Percentiles rank a stretch among this genome's conserved stretches.
Evolutionary conservation across 2,797 vertebrate species (phyloP).

Genomic region (Vireo griseus): DNA sequence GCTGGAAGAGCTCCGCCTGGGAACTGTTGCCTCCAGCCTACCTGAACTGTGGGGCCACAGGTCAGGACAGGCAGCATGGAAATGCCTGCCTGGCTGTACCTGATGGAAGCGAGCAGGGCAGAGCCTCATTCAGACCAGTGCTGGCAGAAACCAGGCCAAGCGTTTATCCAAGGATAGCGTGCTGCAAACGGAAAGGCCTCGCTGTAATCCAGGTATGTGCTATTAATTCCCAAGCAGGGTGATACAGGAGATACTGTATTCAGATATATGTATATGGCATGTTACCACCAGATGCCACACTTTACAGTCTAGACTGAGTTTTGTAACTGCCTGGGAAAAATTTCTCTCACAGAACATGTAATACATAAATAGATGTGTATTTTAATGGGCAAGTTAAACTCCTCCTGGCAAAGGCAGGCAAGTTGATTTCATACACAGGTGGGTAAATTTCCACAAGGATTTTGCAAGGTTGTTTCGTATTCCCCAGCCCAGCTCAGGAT

Average conservation of each 20-base stretch:
- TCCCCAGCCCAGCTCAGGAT: neutral
- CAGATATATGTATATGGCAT: conserved; percentile 50
- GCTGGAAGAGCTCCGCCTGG: neutral
- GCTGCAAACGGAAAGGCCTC: neutral
- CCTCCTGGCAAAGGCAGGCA: conserved; percentile 60
- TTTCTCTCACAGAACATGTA: conserved; percentile 59
- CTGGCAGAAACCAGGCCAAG: neutral
- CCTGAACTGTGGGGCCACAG: neutral
- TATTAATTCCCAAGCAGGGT: neutral
- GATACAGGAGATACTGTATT: conserved; percentile 21
- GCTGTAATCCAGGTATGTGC: neutral
- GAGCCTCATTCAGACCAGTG: neutral
- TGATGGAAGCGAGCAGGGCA: neutral
- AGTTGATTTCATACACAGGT: conserved; percentile 57
- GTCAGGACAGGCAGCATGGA: neutral
- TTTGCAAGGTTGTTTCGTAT: conserved; percentile 60
- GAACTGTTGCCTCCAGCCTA: neutral
- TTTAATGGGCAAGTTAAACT: conserved; percentile 64
- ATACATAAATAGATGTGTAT: conserved; percentile 65
- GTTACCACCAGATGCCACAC: conserved; percentile 63
- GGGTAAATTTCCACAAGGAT: conserved; percentile 64
- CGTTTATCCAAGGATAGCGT: neutral
- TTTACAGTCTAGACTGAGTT: conserved; percentile 66
- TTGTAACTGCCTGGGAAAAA: conserved; percentile 69
- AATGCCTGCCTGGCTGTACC: neutral